Percentiles rank a stretch among this genome's conserved stretches.
These are phyloP conservation scores for Cheilinus undulatus DNA, from an alignment of 2,113 vertebrate genomes.

Conservation along the genomic window DNA sequence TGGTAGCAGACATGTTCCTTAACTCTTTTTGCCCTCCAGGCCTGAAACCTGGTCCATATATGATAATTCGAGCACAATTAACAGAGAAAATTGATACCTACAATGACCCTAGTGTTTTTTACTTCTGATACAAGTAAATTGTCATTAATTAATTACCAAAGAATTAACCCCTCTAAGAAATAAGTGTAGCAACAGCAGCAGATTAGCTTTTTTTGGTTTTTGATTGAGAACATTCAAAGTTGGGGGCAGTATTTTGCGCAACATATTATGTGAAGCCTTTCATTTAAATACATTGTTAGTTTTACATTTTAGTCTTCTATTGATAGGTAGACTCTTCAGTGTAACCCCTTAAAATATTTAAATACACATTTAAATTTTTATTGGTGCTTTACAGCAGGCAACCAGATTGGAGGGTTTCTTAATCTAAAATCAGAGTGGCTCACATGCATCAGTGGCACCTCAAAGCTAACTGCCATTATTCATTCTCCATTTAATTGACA, in stretches of 20 bases:
- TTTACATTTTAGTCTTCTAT: not conserved
- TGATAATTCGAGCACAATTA: too few species aligned
- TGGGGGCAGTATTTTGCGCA: not conserved
- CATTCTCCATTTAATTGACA: conserved; percentile 80
- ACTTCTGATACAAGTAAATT: too few species aligned
- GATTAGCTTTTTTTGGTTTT: too few species aligned
- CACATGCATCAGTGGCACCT: conserved; percentile 67
- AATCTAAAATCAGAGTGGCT: conserved; percentile 68
- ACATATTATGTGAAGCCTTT: not conserved
- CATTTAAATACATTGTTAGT: not conserved
- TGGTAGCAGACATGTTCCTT: too few species aligned
- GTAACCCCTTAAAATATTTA: conserved; percentile 53
- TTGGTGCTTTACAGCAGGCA: conserved; percentile 29
- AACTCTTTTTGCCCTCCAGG: too few species aligned
- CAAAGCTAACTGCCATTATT: conserved; percentile 80
- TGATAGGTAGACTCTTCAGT: not conserved
- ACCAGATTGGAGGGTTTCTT: conserved; percentile 51
- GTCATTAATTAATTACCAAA: too few species aligned
- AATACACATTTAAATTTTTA: conserved; percentile 61
- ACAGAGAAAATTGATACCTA: too few species aligned
- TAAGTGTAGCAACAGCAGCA: too few species aligned
- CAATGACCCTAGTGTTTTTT: too few species aligned
- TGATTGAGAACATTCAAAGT: too few species aligned
- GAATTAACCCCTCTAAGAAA: too few species aligned
- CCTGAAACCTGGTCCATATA: too few species aligned